Conservation (phyloP, 2,113 vertebrate species). For the Mustelus asterias region DNA sequence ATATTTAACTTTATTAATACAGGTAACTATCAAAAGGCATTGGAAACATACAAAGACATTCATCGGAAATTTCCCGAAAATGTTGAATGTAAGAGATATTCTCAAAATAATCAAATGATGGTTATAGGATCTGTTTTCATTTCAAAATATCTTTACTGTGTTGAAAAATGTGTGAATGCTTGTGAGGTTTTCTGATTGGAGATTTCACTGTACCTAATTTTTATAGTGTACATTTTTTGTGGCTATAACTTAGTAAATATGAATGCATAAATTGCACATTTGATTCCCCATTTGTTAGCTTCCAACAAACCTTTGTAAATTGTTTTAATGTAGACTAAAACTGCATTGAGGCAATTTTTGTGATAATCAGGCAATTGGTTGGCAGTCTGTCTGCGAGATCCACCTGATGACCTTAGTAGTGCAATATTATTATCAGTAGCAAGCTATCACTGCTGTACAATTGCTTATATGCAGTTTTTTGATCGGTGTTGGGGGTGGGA, state of each 20-base stretch:
- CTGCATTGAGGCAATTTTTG: neutral
- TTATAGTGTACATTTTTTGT: neutral
- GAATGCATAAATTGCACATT: neutral
- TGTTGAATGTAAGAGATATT: slow-evolving; percentile 73
- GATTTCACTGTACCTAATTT: neutral
- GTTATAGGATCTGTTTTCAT: neutral
- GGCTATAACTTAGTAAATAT: neutral
- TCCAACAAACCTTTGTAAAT: neutral
- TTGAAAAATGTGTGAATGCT: neutral
- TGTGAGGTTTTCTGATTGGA: neutral
- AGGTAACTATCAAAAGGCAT: slow-evolving; percentile 95
- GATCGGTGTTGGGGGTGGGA: neutral
- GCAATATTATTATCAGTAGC: neutral
- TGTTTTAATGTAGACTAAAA: neutral
- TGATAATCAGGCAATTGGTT: neutral
- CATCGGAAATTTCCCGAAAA: slow-evolving; percentile 91
- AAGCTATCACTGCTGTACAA: neutral
- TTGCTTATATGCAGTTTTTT: neutral
- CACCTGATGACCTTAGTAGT: neutral
- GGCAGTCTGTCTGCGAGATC: neutral
- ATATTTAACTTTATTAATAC: slow-evolving; percentile 44
- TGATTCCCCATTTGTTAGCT: neutral
- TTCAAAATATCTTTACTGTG: neutral
- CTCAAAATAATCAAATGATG: neutral
- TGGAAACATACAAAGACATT: slow-evolving; percentile 88